A percentile compares a stretch with the other conserved stretches of the same genome.
Conservation (phyloP, 2,888 invertebrate species). For the Cosmia trapezina region DNA sequence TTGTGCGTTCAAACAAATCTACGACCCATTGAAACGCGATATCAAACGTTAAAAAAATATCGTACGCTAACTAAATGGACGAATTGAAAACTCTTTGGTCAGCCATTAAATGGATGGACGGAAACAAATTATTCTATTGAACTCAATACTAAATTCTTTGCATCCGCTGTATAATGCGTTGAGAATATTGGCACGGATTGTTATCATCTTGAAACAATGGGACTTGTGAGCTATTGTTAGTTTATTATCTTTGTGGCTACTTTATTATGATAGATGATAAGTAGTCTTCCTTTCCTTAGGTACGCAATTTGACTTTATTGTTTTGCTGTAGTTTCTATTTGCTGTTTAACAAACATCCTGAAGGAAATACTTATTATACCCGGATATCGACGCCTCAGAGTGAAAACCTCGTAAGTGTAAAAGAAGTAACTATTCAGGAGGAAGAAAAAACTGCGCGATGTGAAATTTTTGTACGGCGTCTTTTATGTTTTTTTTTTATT, state of each 20-base stretch:
- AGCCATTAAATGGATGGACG: slow-evolving; percentile 73
- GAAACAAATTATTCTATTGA: slow-evolving; percentile 81
- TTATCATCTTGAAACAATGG: slow-evolving; percentile 54
- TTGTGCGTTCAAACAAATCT: slow-evolving; percentile 18
- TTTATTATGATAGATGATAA: not conserved
- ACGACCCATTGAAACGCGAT: slow-evolving; percentile 44
- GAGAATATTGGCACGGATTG: slow-evolving; percentile 41
- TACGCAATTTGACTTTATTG: not conserved
- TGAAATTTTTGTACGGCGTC: no score
- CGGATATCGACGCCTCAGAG: no score
- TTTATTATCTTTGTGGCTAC: slow-evolving; percentile 7
- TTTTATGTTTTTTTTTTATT: no score
- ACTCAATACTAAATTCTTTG: slow-evolving; percentile 65
- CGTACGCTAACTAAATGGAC: slow-evolving; percentile 34
- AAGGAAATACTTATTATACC: not conserved
- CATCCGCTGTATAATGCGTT: slow-evolving; percentile 51
- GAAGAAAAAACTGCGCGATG: no score
- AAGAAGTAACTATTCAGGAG: no score
- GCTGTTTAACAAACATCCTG: not conserved
- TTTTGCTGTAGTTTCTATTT: not conserved
- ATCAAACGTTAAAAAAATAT: slow-evolving; percentile 37
- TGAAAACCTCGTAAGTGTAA: no score
- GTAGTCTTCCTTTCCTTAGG: not conserved
- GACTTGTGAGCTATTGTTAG: slow-evolving; percentile 1
- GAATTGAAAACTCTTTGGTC: slow-evolving; percentile 64